Evolutionary conservation across 2,888 invertebrate genomes (phyloP).

Genomic region (Sthenelais limicola): DNA sequence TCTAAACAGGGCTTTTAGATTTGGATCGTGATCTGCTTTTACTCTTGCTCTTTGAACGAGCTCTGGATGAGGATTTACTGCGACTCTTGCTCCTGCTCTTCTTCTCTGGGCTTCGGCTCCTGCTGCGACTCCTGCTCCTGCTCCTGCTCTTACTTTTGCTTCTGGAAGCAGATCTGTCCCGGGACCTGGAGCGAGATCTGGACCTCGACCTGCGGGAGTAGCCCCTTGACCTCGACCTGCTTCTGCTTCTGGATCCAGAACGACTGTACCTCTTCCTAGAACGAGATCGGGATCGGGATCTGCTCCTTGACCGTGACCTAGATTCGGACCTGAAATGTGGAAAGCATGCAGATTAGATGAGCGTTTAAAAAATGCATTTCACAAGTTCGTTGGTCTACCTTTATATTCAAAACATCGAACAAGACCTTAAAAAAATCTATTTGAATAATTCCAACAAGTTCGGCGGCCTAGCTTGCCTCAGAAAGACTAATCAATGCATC

Average conservation of each 20-base stretch:
- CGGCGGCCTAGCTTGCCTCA: constrained; percentile 1
- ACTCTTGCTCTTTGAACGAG: constrained; percentile 24
- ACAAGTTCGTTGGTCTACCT: no score
- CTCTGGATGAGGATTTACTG: background rate
- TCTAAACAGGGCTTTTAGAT: background rate
- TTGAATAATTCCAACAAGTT: no score
- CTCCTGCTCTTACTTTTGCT: background rate
- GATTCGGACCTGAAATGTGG: no score
- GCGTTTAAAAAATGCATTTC: no score
- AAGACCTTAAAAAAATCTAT: no score
- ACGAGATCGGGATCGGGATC: constrained; percentile 66
- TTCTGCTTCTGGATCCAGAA: constrained; percentile 54
- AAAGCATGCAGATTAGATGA: no score
- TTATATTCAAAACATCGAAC: no score
- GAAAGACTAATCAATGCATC: constrained; percentile 29
- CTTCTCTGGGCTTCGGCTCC: constrained; percentile 14
- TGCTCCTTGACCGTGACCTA: constrained; percentile 55
- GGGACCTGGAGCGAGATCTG: constrained; percentile 54
- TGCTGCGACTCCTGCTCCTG: constrained; percentile 16
- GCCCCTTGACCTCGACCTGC: constrained; percentile 54
- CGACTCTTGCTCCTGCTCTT: background rate
- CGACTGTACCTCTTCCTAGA: constrained; percentile 56
- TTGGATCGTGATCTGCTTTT: constrained; percentile 18
- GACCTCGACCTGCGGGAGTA: constrained; percentile 55
- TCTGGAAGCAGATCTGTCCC: constrained; percentile 51